These are phyloP conservation scores for Odocoileus hemionus DNA, from an alignment of 2,113 vertebrate genomes.

Conservation along the genomic window DNA sequence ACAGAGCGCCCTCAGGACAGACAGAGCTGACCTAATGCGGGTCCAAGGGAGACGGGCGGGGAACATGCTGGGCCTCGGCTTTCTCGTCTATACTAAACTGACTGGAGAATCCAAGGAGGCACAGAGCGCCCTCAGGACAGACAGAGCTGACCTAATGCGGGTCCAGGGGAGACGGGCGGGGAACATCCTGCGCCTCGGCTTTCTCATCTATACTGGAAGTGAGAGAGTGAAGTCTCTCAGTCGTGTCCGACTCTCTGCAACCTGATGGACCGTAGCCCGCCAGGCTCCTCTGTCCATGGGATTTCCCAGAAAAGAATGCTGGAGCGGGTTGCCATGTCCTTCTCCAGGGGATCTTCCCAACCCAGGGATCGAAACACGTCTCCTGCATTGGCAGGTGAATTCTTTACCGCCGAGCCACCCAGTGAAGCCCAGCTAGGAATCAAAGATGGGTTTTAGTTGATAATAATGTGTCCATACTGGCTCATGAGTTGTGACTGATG, in stretches of 20 bases:
- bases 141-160: accelerated
- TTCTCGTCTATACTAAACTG: background rate
- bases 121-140: background rate
- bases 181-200: background rate
- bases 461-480: background rate
- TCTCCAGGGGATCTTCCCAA: no score
- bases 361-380: no score
- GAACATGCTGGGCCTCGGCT: background rate
- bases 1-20: background rate
- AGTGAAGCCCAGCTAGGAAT: background rate
- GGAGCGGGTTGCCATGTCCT: no score
- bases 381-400: no score
- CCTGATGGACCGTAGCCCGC: accelerated
- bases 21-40: accelerated
- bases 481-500: background rate
- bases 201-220: background rate
- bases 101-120: background rate
- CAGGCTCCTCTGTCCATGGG: background rate
- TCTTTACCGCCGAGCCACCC: no score
- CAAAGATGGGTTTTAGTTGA: background rate
- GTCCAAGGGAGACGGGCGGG: accelerated
- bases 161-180: accelerated
- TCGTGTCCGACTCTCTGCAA: background rate
- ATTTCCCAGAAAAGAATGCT: no score
- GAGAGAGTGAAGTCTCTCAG: background rate